phyloP scores from a whole-genome alignment of 1,140 invertebrate genomes.

The Centruroides sculpturatus region DNA sequence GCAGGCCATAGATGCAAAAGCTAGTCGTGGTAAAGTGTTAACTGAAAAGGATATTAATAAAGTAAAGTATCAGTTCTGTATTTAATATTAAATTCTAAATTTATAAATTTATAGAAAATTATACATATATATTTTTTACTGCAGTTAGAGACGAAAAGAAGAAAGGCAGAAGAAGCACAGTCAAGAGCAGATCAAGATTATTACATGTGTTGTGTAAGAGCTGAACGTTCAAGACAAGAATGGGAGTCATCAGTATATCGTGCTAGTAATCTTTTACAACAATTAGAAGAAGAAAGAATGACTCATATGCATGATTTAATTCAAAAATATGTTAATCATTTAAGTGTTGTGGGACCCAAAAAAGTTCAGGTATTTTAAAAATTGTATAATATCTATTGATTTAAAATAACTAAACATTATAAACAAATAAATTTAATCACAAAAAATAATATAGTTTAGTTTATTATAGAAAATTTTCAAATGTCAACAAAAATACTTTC shows the following conservation, averaged over 20 bases:
- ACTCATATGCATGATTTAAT: constrained; percentile 61
- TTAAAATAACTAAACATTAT: too few relatives aligned
- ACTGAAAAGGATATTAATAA: constrained; percentile 44
- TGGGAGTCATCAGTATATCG: constrained; percentile 79
- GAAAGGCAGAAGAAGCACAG: constrained; percentile 76
- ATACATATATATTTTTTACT: constrained; percentile 13
- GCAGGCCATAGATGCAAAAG: constrained; percentile 29
- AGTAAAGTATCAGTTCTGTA: neutral
- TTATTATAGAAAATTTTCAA: too few relatives aligned
- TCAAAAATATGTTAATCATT: constrained; percentile 57
- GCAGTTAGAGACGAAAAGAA: constrained; percentile 68
- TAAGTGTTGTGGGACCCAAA: constrained; percentile 54
- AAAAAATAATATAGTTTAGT: too few relatives aligned
- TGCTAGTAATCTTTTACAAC: constrained; percentile 50
- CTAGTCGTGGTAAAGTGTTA: constrained; percentile 29
- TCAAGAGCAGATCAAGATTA: constrained; percentile 85
- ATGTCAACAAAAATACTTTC: too few relatives aligned
- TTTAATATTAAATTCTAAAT: neutral
- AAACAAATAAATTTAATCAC: too few relatives aligned
- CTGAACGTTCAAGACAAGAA: constrained; percentile 73
- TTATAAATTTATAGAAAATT: too few relatives aligned
- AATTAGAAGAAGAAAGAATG: constrained; percentile 76
- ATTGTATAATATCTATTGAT: neutral
- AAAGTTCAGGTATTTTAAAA: constrained; percentile 22
- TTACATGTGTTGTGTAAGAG: constrained; percentile 73